Conservation (phyloP, 2,113 vertebrate genomes). For the Barbus barbus region DNA sequence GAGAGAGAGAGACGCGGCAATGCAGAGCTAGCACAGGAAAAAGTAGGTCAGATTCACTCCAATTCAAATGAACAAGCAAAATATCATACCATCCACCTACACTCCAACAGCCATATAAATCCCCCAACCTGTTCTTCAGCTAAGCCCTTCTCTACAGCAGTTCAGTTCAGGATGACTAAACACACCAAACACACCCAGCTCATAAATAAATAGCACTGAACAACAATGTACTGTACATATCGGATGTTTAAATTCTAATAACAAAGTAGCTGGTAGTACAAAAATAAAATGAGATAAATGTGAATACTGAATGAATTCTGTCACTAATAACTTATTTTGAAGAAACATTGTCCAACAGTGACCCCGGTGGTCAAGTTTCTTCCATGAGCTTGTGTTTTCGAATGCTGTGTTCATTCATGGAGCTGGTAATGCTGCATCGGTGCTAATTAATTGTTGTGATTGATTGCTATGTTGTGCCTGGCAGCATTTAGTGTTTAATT, state of each 20-base stretch:
- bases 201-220: not conserved
- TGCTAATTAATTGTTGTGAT: not conserved
- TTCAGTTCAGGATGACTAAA: constrained; percentile 22
- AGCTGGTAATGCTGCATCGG: not conserved
- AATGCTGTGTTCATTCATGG: not conserved
- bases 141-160: not conserved
- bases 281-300: not conserved
- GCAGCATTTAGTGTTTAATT: not conserved
- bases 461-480: not conserved
- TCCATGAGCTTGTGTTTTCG: not conserved
- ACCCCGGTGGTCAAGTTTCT: not conserved
- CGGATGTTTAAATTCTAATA: not conserved
- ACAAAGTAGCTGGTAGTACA: not conserved
- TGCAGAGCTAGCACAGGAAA: constrained; percentile 36
- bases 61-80: constrained; percentile 15
- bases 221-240: not conserved
- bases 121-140: not conserved
- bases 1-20: constrained; percentile 15
- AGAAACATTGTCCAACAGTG: not conserved
- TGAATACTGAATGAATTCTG: not conserved
- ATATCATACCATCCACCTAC: constrained; percentile 39
- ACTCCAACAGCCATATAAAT: constrained; percentile 51
- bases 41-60: constrained; percentile 59
- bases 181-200: constrained; percentile 7
- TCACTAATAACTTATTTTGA: not conserved